Evolutionary conservation across 2,888 invertebrate genomes (phyloP).

Genomic region (Gymnosoma rotundatum): DNA sequence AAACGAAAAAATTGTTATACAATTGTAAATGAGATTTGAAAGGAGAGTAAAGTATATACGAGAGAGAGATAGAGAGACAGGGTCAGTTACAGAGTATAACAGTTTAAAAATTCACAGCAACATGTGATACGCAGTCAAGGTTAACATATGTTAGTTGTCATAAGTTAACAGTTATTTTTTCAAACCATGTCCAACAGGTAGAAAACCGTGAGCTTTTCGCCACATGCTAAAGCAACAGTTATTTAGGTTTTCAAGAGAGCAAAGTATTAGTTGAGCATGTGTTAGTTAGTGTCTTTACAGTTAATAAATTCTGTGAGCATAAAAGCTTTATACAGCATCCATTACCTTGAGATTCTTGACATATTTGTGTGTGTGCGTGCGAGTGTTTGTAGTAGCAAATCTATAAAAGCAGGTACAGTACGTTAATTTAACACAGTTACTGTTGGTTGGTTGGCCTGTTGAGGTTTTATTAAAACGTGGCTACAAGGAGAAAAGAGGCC

Average conservation of each 20-base stretch:
- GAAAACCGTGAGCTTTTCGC: slow-evolving; percentile 53
- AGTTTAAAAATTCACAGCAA: slow-evolving; percentile 12
- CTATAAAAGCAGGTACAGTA: slow-evolving; percentile 69
- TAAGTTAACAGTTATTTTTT: slow-evolving; percentile 28
- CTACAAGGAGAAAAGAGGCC: slow-evolving; percentile 2
- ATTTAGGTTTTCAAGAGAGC: slow-evolving; percentile 23
- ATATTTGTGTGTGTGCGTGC: too few species aligned
- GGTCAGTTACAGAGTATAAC: background rate
- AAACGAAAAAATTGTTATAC: background rate
- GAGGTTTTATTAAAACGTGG: slow-evolving; percentile 30
- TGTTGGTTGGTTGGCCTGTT: slow-evolving; percentile 59
- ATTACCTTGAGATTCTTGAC: slow-evolving; percentile 55
- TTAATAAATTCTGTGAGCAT: slow-evolving; percentile 6
- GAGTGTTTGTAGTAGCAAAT: slow-evolving; percentile 16
- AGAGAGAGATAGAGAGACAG: background rate
- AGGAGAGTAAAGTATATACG: background rate
- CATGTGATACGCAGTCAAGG: slow-evolving; percentile 60
- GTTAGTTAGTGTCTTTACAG: slow-evolving; percentile 1
- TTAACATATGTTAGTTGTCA: slow-evolving; percentile 51
- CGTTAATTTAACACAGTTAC: slow-evolving; percentile 65
- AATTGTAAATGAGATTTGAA: slow-evolving; percentile 1
- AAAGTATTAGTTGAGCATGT: slow-evolving; percentile 4
- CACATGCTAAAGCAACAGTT: slow-evolving; percentile 59
- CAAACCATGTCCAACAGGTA: slow-evolving; percentile 63
- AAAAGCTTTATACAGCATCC: slow-evolving; percentile 56